Evolutionary conservation across 2,797 vertebrate species (phyloP).

Genomic region (Pygocentrus nattereri): DNA sequence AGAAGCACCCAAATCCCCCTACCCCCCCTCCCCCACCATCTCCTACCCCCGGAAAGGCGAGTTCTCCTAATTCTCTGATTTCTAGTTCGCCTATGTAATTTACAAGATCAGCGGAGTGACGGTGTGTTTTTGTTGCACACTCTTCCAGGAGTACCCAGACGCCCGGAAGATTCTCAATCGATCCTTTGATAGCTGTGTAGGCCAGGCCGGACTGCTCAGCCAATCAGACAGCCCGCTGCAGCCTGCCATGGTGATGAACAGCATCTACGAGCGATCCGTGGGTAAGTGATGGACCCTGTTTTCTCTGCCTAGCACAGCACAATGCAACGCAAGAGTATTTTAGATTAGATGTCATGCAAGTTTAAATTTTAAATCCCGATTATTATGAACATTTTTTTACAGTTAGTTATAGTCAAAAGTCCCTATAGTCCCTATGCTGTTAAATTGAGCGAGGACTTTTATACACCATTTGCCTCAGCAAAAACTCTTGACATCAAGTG

Average conservation of each 20-base stretch:
- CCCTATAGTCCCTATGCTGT: neutral
- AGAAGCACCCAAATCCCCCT: too few species aligned
- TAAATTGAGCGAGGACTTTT: neutral
- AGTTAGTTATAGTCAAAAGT: too few species aligned
- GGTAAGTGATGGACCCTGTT: constrained; percentile 68
- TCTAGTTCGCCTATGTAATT: constrained; percentile 38
- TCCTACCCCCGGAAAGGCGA: constrained; percentile 8
- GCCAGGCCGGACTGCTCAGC: constrained; percentile 59
- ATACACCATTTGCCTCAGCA: neutral
- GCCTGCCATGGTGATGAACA: constrained; percentile 62
- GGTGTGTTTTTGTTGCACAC: constrained; percentile 20
- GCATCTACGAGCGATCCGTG: constrained; percentile 73
- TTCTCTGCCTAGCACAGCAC: constrained; percentile 29
- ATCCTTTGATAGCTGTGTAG: constrained; percentile 72
- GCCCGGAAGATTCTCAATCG: constrained; percentile 68
- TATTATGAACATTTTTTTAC: neutral
- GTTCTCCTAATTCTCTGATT: constrained; percentile 20
- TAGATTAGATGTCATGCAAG: neutral
- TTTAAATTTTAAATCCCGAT: neutral
- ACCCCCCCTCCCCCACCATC: too few species aligned
- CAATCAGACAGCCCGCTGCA: constrained; percentile 61
- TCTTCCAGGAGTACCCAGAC: constrained; percentile 57
- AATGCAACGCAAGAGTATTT: neutral
- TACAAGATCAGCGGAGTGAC: constrained; percentile 41
- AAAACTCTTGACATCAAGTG: neutral